phyloP scores from a whole-genome alignment of 2,113 vertebrate genomes.

The Turnix velox region DNA sequence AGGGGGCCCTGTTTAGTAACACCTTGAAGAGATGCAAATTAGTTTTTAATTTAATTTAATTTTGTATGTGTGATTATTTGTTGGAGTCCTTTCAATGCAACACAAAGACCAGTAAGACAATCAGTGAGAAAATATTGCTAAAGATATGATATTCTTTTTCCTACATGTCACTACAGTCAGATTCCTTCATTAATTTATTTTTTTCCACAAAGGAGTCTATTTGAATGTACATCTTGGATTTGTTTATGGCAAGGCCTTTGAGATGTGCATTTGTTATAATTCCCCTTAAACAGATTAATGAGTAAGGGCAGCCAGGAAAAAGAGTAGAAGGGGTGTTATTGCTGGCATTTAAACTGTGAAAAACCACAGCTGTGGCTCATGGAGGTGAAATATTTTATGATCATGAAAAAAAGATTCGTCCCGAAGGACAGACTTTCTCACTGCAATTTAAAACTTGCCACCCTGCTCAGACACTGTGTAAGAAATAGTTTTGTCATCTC shows the following conservation, averaged over 20 bases:
- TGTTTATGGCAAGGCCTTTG: not conserved
- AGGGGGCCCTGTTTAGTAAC: too few species aligned
- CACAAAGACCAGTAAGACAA: not conserved
- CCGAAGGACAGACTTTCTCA: not conserved
- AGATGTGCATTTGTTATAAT: not conserved
- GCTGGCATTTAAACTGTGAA: not conserved
- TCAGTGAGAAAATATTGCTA: not conserved
- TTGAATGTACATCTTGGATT: not conserved
- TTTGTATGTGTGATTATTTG: not conserved
- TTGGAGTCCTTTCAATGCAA: not conserved
- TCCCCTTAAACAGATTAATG: conserved; percentile 16
- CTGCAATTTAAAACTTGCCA: not conserved
- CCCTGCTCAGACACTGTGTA: not conserved
- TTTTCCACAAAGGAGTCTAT: not conserved
- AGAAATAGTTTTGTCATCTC: not conserved
- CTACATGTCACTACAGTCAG: not conserved
- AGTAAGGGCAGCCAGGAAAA: conserved; percentile 6
- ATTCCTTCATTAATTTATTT: not conserved
- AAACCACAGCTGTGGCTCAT: not conserved
- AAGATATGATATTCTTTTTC: not conserved
- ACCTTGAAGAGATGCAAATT: too few species aligned
- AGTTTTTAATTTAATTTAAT: too few species aligned
- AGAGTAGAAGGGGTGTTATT: not conserved
- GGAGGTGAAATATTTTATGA: not conserved
- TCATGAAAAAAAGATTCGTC: not conserved